Evolutionary conservation across 2,113 vertebrate species (phyloP).

Genomic region (Leptobrachium ailaonicum): DNA sequence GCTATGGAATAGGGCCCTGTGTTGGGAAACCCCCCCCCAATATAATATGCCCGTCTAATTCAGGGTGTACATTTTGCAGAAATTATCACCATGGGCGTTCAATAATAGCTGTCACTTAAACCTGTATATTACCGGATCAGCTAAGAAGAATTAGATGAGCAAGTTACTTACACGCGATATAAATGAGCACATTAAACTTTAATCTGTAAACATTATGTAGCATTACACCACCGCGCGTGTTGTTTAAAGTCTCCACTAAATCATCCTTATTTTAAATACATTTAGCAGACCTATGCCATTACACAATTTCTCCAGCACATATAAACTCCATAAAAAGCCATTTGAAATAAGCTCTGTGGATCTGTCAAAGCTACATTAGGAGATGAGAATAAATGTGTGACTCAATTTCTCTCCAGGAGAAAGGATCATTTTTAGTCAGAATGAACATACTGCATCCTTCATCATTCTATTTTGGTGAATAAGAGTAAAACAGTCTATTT

Average conservation of each 20-base stretch:
- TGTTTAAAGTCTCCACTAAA: not conserved
- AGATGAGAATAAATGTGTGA: constrained; percentile 74
- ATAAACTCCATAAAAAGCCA: constrained; percentile 64
- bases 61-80: no score
- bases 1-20: no score
- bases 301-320: constrained; percentile 51
- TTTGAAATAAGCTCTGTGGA: constrained; percentile 75
- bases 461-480: constrained; percentile 71
- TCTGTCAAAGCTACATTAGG: constrained; percentile 75
- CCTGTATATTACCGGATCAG: not conserved
- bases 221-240: not conserved
- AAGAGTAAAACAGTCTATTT: constrained; percentile 76
- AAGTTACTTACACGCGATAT: not conserved
- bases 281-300: constrained; percentile 57
- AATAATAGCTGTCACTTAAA: no score
- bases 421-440: constrained; percentile 72
- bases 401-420: constrained; percentile 75
- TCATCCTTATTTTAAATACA: constrained; percentile 18
- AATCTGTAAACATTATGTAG: not conserved
- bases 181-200: not conserved
- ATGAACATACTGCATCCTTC: constrained; percentile 74
- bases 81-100: no score
- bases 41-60: no score
- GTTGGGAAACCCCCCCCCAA: no score
- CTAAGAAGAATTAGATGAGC: not conserved